These are phyloP conservation scores for Andrena trimmerana DNA, from an alignment of 2,888 invertebrate genomes.

Conservation along the genomic window DNA sequence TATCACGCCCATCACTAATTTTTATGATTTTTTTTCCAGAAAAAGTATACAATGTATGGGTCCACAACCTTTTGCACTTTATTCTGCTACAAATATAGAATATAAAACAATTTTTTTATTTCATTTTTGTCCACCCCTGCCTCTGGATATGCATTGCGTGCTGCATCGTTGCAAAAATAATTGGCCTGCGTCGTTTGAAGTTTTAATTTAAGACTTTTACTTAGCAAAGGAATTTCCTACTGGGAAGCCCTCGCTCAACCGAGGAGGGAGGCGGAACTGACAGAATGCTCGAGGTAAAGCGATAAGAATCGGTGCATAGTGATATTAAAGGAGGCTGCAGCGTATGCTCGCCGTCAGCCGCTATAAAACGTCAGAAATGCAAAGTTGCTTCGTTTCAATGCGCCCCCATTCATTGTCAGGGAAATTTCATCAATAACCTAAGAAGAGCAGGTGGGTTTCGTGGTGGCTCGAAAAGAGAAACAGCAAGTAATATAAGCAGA, in stretches of 20 bases:
- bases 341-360: neutral
- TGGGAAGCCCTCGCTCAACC: neutral
- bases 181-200: too few species aligned
- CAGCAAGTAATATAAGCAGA: neutral
- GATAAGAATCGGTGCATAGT: neutral
- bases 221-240: neutral
- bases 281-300: neutral
- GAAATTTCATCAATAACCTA: constrained; percentile 23
- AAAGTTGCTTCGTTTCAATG: constrained; percentile 24
- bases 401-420: neutral
- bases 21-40: too few species aligned
- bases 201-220: neutral
- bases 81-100: too few species aligned
- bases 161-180: too few species aligned
- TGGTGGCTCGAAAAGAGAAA: neutral
- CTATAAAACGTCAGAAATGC: constrained; percentile 26
- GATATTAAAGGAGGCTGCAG: constrained; percentile 18
- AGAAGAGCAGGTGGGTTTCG: neutral
- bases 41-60: too few species aligned
- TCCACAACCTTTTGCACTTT: too few species aligned
- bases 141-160: too few species aligned
- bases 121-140: too few species aligned
- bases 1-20: too few species aligned
- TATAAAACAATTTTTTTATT: too few species aligned
- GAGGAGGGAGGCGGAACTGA: neutral